phyloP scores from a whole-genome alignment of 2,113 vertebrate genomes.

The Lipophrys pholis region DNA sequence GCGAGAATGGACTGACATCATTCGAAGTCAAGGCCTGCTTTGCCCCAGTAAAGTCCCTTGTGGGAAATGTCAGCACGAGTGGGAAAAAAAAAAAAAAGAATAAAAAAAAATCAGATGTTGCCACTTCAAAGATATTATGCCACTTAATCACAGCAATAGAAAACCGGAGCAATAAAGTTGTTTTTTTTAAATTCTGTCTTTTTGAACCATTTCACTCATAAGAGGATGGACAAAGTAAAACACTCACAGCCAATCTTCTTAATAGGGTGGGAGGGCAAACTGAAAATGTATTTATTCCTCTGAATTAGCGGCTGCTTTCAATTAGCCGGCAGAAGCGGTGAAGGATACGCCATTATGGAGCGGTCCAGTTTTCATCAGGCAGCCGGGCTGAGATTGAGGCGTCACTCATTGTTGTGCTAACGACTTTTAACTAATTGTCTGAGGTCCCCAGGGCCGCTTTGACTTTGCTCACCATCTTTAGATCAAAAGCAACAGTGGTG shows the following conservation, averaged over 20 bases:
- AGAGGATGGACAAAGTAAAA: conserved; percentile 56
- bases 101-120: conserved; percentile 48
- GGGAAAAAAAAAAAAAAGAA: too few species aligned
- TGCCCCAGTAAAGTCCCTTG: conserved; percentile 22
- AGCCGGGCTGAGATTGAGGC: conserved; percentile 10
- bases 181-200: neutral
- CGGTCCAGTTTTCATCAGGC: conserved; percentile 18
- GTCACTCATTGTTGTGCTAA: conserved; percentile 39
- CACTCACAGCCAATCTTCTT: conserved; percentile 55
- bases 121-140: conserved; percentile 59
- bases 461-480: conserved; percentile 35
- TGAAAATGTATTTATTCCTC: too few species aligned
- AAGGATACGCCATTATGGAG: conserved; percentile 43
- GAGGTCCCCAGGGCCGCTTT: conserved; percentile 28
- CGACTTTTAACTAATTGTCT: conserved; percentile 52
- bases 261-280: conserved; percentile 51
- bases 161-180: conserved; percentile 31
- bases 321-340: conserved; percentile 45
- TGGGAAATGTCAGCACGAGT: conserved; percentile 28
- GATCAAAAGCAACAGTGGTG: conserved; percentile 28
- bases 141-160: conserved; percentile 54
- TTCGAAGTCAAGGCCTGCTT: conserved; percentile 6
- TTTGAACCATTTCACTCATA: conserved; percentile 44
- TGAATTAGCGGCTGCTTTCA: too few species aligned
- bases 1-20: conserved; percentile 24